Evolutionary conservation across 2,888 invertebrate genomes (phyloP), one percentile per base, ranked within the genome.

Genomic region (Dolomedes plantarius): DNA sequence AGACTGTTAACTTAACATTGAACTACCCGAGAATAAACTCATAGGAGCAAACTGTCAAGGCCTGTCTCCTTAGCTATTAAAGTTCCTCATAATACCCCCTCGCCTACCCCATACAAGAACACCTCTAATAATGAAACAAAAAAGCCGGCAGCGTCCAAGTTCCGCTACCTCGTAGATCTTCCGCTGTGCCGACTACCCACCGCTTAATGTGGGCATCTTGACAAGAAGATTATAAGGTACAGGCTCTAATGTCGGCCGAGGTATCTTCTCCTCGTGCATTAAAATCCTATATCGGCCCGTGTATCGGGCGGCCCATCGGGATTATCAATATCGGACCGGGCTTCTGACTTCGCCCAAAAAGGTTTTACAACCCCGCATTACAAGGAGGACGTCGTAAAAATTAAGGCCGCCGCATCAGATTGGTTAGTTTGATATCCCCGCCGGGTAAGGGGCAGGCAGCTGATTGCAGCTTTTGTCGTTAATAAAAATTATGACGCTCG

Each of bases 171-270:
- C 81, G 68, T 81, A 81, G 74, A 81, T 81, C 80, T 80, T 36
- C 50, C 28, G 31, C 71, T 28, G 36, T 23, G 28, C 28, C 31
- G 75, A 56, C 31, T 41, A 69, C 83, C 77, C 68, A 72, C 72
- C 56, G 73, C 77, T 73, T 79, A 86, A 86, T 86, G 85, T 56
- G 79, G 64, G 56, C 56, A 68, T 74, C 85, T 75, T 86, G 85
- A 86, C 85, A 86, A 79, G 85, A 86, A 79, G 85, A 86, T 86
- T 86, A 86, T 78, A 86, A 74, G 78, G 85, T 86, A 69, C 68
- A 16, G 69, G 72, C 41, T 71, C 78, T 86, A 86, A 79, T 86
- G 62, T 74, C 85, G 74, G 41, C 64, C 64, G 27, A 19, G 69
- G 73, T 74, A 79, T 79, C 74, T 68, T 73, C 69, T 62, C 74